A percentile compares a stretch with the other conserved stretches of the same genome.
phyloP scores from a whole-genome alignment of 2,888 invertebrate genomes.

The Dolichopus griseipennis region DNA sequence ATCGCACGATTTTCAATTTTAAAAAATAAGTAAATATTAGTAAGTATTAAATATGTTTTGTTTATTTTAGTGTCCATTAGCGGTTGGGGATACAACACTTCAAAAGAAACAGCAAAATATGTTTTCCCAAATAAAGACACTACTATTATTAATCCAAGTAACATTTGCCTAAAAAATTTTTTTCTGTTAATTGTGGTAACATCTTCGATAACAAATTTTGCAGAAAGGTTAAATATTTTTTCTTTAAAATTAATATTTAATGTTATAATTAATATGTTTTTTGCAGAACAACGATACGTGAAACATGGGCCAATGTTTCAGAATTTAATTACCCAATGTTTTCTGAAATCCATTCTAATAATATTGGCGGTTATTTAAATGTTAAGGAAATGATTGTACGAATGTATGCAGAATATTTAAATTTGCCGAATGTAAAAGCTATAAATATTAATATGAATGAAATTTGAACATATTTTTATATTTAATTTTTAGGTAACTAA shows the following conservation, averaged over 20 bases:
- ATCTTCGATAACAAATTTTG: slow-evolving; percentile 61
- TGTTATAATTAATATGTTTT: slow-evolving; percentile 3
- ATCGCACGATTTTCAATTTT: not conserved
- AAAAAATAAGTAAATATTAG: not conserved
- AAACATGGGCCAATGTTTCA: slow-evolving; percentile 41
- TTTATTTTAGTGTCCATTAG: slow-evolving; percentile 43
- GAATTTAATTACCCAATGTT: slow-evolving; percentile 41
- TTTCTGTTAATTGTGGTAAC: slow-evolving; percentile 67
- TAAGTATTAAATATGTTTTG: not conserved
- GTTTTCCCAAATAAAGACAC: slow-evolving; percentile 62
- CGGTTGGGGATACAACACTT: slow-evolving; percentile 69
- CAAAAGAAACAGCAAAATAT: slow-evolving; percentile 62
- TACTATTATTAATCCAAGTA: slow-evolving; percentile 52
- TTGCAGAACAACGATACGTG: slow-evolving; percentile 38
- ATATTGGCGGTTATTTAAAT: slow-evolving; percentile 34
- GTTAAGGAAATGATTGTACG: slow-evolving; percentile 28
- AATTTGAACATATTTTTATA: not conserved
- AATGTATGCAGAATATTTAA: slow-evolving; percentile 32
- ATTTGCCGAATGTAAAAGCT: slow-evolving; percentile 17
- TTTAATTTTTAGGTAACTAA: not conserved
- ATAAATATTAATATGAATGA: not conserved
- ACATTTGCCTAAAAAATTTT: slow-evolving; percentile 47
- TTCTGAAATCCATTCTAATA: slow-evolving; percentile 33
- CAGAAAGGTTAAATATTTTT: slow-evolving; percentile 44
- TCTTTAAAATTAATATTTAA: not conserved